Percentiles rank a stretch among this genome's conserved stretches.
phyloP scores from a whole-genome alignment of 2,113 vertebrate species.

The Aramus guarauna region DNA sequence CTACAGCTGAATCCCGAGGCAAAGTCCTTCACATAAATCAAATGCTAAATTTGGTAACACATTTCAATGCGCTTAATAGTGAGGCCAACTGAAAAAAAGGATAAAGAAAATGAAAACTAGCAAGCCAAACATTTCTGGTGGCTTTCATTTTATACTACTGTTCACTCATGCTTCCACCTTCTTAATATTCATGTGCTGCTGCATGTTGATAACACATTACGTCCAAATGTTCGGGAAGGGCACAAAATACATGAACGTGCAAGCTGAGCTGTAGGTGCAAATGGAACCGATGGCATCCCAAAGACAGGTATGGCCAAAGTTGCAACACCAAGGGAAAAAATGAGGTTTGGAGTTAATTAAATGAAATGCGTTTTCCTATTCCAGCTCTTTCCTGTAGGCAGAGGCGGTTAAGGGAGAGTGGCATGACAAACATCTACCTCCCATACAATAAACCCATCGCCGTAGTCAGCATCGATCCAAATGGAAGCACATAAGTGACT shows the following conservation, averaged over 20 bases:
- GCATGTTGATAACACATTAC: not conserved
- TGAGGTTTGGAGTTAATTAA: fast-evolving
- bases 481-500: not conserved
- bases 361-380: not conserved
- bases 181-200: not conserved
- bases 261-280: not conserved
- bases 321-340: not conserved
- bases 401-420: not conserved
- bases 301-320: not conserved
- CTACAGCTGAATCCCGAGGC: not conserved
- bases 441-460: not conserved
- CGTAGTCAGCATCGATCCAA: not conserved
- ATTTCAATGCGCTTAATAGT: not conserved
- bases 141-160: not conserved
- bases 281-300: not conserved
- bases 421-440: not conserved
- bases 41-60: not conserved
- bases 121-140: not conserved
- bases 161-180: not conserved
- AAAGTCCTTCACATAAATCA: not conserved
- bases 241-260: fast-evolving
- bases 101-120: not conserved
- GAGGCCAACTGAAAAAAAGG: not conserved
- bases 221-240: not conserved
- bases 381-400: not conserved